phyloP scores from a whole-genome alignment of 2,113 vertebrate genomes.

The Beaufortia kweichowensis region DNA sequence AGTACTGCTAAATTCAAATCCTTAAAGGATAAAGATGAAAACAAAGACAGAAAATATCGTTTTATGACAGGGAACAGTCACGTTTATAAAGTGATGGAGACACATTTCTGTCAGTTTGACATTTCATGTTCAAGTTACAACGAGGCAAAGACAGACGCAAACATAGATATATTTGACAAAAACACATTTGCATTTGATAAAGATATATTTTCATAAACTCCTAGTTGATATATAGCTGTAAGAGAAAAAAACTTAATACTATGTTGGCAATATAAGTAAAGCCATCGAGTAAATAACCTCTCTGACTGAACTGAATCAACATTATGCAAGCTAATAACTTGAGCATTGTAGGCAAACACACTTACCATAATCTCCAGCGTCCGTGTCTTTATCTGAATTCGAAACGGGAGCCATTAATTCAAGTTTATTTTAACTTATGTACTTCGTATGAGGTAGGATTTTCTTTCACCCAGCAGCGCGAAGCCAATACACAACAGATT shows the following conservation, averaged over 20 bases:
- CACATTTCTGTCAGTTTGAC: neutral
- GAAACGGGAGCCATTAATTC: conserved; percentile 71
- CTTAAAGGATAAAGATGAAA: no score
- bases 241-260: neutral
- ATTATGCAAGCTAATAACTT: neutral
- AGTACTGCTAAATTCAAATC: neutral
- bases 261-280: neutral
- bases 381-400: conserved; percentile 70
- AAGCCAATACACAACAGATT: conserved; percentile 63
- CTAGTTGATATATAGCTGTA: no score
- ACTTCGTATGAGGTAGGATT: neutral
- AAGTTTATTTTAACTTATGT: neutral
- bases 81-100: neutral
- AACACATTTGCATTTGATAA: neutral
- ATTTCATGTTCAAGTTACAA: neutral
- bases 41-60: no score
- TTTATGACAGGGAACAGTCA: neutral
- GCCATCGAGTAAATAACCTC: neutral
- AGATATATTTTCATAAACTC: no score
- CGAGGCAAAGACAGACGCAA: neutral
- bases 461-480: neutral
- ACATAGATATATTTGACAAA: neutral
- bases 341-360: neutral
- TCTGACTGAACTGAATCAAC: neutral
- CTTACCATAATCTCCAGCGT: conserved; percentile 66